Base-by-base conservation (phyloP, 2,888 invertebrate genomes). In the Chloroclystis v-ata region DNA sequence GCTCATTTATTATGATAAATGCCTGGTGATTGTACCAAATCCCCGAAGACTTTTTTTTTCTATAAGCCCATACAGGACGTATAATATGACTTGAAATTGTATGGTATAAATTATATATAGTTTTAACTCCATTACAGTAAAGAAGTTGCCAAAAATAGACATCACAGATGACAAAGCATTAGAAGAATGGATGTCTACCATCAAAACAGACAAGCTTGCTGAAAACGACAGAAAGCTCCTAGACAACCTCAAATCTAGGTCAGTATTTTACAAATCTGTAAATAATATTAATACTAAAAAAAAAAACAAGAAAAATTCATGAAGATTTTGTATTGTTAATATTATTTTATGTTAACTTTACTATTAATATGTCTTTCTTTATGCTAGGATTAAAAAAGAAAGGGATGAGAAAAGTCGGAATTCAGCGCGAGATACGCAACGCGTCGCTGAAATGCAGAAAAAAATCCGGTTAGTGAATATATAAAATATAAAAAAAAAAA, bases 171-270 rank as follows among this genome's bases (percentile, higher is more conserved):
- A 91, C 65, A 69, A 86, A 64, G 67, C 86, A 16, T 61, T 90
- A 12, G 79, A 86, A 1, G 89, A 90, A 48, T 91, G 90, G 90
- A 89, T 90, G 75, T 82, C 89, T 0, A 64, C 69, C 3, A 72
- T 83, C 41, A 85, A 89, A 28, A 76, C 85, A 56, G 89, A 90
- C 28, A 78, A 89, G 1, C 88, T 91, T 29, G 89, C 87, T 44
- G 90, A 90, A 2, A 88, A 79, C 38, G 91, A 91, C 56, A 82
- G 90, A 52, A 89, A 90, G 56, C 71, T 91, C 6, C 64, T 91
- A 4, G 90, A 91, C 53, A 87, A 83, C 28, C 71, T 89, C 13
- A 89, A 84, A 54, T 78, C 65, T 59, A 83, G 77, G 82, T 80
- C 49, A 7, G 32, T 20, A 20, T 20, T 16, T 32, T 32, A 30